These are phyloP conservation scores for Phymatocera aterrima DNA, from an alignment of 2,888 invertebrate species.

Conservation along the genomic window DNA sequence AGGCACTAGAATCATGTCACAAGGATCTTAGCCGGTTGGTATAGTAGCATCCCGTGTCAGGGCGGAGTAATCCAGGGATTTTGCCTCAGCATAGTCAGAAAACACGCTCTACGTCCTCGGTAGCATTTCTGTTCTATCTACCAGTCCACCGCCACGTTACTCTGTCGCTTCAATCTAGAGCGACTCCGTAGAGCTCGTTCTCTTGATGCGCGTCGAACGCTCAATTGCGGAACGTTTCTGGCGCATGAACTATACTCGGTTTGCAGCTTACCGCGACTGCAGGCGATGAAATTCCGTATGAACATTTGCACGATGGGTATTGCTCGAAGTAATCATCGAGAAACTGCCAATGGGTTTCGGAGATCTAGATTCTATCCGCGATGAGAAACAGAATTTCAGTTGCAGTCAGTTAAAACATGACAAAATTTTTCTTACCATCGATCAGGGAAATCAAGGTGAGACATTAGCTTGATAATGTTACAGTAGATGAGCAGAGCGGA, in stretches of 20 bases:
- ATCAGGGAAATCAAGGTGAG: background rate
- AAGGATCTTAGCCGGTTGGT: constrained; percentile 46
- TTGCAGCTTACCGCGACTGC: background rate
- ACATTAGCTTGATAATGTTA: background rate
- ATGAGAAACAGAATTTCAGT: background rate
- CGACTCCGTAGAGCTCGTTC: background rate
- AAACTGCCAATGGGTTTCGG: background rate
- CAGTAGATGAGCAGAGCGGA: background rate
- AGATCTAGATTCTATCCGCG: background rate
- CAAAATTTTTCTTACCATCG: background rate
- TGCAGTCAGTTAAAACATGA: background rate
- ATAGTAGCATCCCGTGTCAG: constrained; percentile 52
- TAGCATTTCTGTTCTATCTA: constrained; percentile 53
- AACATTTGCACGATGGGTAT: background rate
- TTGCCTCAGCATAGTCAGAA: constrained; percentile 56
- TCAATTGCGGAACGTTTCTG: background rate
- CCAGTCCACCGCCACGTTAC: background rate
- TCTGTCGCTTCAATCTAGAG: constrained; percentile 4
- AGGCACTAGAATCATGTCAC: constrained; percentile 29
- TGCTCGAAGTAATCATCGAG: background rate
- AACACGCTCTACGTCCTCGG: constrained; percentile 51
- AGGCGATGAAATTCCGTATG: background rate
- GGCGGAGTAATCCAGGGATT: constrained; percentile 57
- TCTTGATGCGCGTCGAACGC: background rate
- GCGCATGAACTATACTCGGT: background rate